phyloP scores from a whole-genome alignment of 2,888 invertebrate species.

The Theristus sp. region DNA sequence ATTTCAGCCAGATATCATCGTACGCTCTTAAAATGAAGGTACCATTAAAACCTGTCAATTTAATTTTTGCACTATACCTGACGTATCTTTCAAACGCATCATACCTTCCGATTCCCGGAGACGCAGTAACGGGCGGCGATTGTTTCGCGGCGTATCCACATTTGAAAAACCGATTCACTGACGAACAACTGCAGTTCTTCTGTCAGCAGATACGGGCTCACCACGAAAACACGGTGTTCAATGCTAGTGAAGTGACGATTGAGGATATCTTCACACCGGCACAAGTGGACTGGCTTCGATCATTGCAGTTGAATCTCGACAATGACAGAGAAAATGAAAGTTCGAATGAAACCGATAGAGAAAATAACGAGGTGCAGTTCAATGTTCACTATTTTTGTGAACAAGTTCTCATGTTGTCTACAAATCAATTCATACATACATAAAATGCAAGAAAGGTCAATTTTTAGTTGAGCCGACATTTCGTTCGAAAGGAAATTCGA shows the following conservation, averaged over 20 bases:
- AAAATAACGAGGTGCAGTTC: too few species aligned
- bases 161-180: background rate
- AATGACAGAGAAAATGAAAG: too few species aligned
- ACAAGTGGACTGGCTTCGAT: background rate
- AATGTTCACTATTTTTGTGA: too few species aligned
- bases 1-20: too few species aligned
- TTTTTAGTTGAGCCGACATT: background rate
- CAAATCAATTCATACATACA: background rate
- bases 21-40: too few species aligned
- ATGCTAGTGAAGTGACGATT: background rate
- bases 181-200: constrained; percentile 4
- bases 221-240: background rate
- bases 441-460: too few species aligned
- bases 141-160: background rate
- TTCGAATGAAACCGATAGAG: too few species aligned
- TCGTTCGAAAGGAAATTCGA: background rate
- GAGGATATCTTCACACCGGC: background rate
- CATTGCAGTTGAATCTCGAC: background rate
- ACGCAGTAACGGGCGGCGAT: background rate
- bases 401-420: too few species aligned
- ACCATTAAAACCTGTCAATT: too few species aligned
- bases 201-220: constrained; percentile 4
- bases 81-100: too few species aligned
- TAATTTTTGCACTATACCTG: too few species aligned
- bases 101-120: background rate